These are phyloP conservation scores for Forbesichthys papilliferus DNA, from an alignment of 2,113 vertebrate species.

Conservation along the genomic window DNA sequence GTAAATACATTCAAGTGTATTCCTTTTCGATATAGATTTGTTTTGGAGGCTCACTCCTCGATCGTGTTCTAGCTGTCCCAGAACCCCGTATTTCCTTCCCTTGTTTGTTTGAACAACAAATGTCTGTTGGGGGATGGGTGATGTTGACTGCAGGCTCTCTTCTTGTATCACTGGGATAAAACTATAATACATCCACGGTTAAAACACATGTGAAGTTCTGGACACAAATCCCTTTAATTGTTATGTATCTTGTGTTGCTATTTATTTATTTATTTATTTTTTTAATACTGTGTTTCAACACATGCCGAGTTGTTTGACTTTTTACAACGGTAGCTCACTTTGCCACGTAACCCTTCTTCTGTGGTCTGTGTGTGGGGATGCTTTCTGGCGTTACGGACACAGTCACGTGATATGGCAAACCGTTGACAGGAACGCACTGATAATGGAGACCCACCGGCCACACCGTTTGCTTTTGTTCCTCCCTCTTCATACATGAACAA, in stretches of 20 bases:
- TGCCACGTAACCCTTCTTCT: slow-evolving; percentile 7
- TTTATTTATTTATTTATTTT: too few relatives aligned
- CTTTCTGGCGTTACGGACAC: slow-evolving; percentile 52
- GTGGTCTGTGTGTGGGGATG: slow-evolving; percentile 52
- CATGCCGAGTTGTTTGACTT: neutral
- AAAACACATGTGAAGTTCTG: neutral
- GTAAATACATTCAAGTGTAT: neutral
- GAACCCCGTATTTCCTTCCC: too few relatives aligned
- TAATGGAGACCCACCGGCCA: slow-evolving; percentile 53
- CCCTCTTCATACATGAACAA: slow-evolving; percentile 32
- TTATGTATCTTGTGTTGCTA: neutral
- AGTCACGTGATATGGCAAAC: slow-evolving; percentile 57
- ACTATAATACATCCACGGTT: too few relatives aligned
- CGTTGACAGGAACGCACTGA: slow-evolving; percentile 64
- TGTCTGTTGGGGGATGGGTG: too few relatives aligned
- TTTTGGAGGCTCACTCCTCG: too few relatives aligned
- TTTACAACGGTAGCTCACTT: neutral
- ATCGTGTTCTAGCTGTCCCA: too few relatives aligned
- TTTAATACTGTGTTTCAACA: too few relatives aligned
- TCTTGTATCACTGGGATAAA: too few relatives aligned
- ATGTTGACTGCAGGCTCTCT: too few relatives aligned
- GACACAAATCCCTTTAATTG: neutral
- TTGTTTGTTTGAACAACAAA: too few relatives aligned
- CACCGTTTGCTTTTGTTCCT: slow-evolving; percentile 63
- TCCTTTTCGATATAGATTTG: too few relatives aligned